A percentile compares a stretch with the other conserved stretches of the same genome.
Conservation (phyloP, 1,140 invertebrate genomes). For the Mactra quadrangularis region DNA sequence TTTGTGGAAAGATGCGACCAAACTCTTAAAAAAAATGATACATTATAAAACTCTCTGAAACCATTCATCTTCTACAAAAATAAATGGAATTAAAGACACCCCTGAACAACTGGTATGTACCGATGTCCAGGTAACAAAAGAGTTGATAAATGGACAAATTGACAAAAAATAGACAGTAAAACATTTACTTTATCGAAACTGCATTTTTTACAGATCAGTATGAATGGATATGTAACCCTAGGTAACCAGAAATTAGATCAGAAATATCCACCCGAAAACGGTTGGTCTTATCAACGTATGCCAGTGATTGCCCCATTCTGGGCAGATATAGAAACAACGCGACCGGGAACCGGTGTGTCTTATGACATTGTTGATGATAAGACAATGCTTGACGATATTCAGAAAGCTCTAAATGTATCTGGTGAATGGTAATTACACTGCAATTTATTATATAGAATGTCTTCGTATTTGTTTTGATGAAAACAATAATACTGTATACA, state of each 20-base stretch:
- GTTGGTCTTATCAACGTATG: background rate
- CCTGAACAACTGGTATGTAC: too few relatives aligned
- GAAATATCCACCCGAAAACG: slow-evolving; percentile 2
- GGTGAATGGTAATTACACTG: background rate
- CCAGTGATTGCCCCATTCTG: slow-evolving; percentile 42
- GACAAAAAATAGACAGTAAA: too few relatives aligned
- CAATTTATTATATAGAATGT: background rate
- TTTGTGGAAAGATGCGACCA: too few relatives aligned
- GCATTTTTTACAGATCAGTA: slow-evolving; percentile 17
- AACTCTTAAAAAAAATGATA: too few relatives aligned
- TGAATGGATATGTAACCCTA: slow-evolving; percentile 34
- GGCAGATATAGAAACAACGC: slow-evolving; percentile 18
- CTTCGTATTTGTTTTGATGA: background rate
- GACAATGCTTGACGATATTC: background rate
- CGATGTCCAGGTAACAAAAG: too few relatives aligned
- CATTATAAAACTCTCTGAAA: too few relatives aligned
- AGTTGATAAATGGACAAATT: too few relatives aligned
- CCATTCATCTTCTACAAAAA: too few relatives aligned
- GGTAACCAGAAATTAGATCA: background rate
- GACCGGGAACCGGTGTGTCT: background rate
- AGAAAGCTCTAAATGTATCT: background rate
- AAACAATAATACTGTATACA: too few relatives aligned
- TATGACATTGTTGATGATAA: background rate
- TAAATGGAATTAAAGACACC: too few relatives aligned
- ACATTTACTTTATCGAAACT: too few relatives aligned